Evolutionary conservation across 1,140 invertebrate species (phyloP), one percentile per base, ranked within the genome.

Genomic region (Drosophila carrolli): DNA sequence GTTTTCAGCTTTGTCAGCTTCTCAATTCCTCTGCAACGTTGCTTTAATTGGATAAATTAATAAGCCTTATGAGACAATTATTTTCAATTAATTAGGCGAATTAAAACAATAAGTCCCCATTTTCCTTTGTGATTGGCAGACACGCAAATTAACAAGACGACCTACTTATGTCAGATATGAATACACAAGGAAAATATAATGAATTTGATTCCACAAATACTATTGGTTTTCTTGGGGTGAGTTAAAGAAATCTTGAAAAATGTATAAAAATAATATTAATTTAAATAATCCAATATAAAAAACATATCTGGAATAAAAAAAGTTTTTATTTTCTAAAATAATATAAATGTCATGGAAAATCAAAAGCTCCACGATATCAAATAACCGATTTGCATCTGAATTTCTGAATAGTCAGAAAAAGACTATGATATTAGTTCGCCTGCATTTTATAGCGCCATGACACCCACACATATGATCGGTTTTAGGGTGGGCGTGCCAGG

Each of bases 61-160:
- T 44, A 44, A 59, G 60, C 38, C 4, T 10, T 35, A 29, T 43
- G 44, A 40, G 23, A 58, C 68, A 63, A 41, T 78, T 54, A 62
- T 55, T 78, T 79, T 63, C 48, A 59, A 73, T 78, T 59, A 55
- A 56, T 55, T 67, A 51, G 23, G 4, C 43, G 10, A 38, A 74
- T 48, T 63, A 63, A 23, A 72, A 13, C 9, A 9, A 44, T 32
- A 44, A 13, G 5, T 53, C 9, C 13, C 6, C 14, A 5, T 8
- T 35, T 66, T 37, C 29, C 44, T n/a, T 27, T 37, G 40, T 44
- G 56, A 60, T 38, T 47, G 44, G 19, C n/a, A 19, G 37, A 65
- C 8, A 46, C 6, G 59, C n/a, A 54, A 35, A 59, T 41, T 27
- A 65, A 4, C 7, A 16, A 9, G 10, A 19, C 6, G 5, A n/a